phyloP scores from a whole-genome alignment of 2,113 vertebrate genomes.

The Pristiophorus japonicus region DNA sequence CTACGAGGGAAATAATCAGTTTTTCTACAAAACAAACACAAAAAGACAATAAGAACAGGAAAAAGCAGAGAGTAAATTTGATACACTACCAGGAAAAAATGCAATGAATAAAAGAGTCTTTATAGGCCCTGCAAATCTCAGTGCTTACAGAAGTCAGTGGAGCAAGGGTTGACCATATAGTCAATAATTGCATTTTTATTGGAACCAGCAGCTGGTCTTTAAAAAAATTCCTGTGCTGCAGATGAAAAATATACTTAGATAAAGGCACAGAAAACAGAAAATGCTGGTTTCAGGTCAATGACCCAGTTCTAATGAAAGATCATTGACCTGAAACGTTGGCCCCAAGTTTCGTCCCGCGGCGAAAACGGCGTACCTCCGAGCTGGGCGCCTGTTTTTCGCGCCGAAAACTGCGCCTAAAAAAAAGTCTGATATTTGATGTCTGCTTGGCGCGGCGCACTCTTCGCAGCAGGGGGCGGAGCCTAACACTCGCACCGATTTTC shows the following conservation, averaged over 20 bases:
- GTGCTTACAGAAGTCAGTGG: not conserved
- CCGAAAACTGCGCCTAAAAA: too few species aligned
- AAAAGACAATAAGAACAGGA: not conserved
- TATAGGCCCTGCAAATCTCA: not conserved
- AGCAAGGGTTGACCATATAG: not conserved
- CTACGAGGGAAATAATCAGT: not conserved
- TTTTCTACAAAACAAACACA: not conserved
- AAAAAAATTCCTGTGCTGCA: not conserved
- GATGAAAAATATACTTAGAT: not conserved
- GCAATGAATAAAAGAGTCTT: not conserved
- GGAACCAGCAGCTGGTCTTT: not conserved
- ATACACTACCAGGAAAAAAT: not conserved
- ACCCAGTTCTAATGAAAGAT: too few species aligned
- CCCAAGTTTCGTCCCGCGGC: too few species aligned
- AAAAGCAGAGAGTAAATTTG: not conserved
- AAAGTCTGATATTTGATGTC: too few species aligned
- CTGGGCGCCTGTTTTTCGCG: too few species aligned
- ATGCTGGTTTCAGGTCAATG: too few species aligned
- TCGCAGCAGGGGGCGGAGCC: too few species aligned
- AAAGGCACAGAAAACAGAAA: not conserved
- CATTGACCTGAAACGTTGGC: too few species aligned
- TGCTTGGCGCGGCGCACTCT: too few species aligned
- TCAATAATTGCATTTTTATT: not conserved
- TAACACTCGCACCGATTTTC: too few species aligned
- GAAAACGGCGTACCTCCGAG: too few species aligned